Percentiles rank a stretch among this genome's conserved stretches.
Evolutionary conservation across 2,888 invertebrate species (phyloP).

Genomic region (Tetanocera ferruginea): DNA sequence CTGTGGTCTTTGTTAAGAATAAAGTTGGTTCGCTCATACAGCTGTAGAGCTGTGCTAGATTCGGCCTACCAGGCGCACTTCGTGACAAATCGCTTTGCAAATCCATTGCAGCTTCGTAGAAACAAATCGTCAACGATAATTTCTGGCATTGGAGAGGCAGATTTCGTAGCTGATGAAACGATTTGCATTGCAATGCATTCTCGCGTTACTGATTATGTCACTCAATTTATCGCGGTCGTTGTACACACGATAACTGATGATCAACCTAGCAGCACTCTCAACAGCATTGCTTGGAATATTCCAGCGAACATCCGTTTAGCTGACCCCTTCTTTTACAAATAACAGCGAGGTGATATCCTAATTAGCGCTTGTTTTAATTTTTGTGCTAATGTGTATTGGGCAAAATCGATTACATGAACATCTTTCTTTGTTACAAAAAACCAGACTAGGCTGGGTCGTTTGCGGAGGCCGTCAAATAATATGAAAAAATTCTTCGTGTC

Average conservation of each 20-base stretch:
- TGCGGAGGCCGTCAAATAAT: conserved; percentile 11
- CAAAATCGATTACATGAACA: conserved; percentile 22
- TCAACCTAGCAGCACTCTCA: neutral
- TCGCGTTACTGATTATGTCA: neutral
- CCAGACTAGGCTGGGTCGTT: conserved; percentile 30
- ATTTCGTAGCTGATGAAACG: neutral
- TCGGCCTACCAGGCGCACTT: too few relatives aligned
- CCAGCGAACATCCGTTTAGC: conserved; percentile 14
- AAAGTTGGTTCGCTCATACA: neutral
- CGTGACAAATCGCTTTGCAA: neutral
- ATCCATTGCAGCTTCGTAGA: too few relatives aligned
- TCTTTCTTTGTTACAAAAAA: conserved; percentile 35
- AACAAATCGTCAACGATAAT: too few relatives aligned
- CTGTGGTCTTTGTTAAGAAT: conserved; percentile 7
- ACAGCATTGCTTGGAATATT: neutral
- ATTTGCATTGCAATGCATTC: neutral
- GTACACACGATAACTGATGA: neutral
- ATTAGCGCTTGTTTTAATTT: conserved; percentile 30
- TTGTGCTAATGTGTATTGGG: conserved; percentile 31
- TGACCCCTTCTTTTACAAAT: conserved; percentile 26
- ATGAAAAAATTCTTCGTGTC: neutral
- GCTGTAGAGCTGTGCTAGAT: neutral
- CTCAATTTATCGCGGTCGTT: neutral
- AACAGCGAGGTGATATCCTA: conserved; percentile 23
- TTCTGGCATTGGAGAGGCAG: neutral